A percentile compares a stretch with the other conserved stretches of the same genome.
These are phyloP conservation scores for Plecturocebus donacophilus DNA, from an alignment of 2,113 vertebrate species.

Conservation along the genomic window DNA sequence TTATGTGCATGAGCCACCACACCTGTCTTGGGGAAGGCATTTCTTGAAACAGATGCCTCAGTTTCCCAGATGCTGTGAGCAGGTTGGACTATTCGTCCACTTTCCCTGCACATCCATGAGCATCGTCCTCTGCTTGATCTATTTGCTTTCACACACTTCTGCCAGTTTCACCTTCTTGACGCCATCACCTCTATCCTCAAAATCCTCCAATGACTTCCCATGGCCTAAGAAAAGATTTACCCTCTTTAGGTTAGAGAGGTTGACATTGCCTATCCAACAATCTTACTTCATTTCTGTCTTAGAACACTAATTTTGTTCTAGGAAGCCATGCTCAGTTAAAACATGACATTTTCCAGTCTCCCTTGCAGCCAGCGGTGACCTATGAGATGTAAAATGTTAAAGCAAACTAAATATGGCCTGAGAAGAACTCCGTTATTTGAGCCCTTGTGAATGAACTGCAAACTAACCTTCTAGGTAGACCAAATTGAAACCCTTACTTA, in stretches of 20 bases:
- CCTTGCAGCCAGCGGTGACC: background rate
- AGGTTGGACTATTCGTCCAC: too few species aligned
- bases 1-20: background rate
- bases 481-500: too few species aligned
- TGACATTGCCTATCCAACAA: background rate
- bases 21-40: background rate
- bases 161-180: background rate
- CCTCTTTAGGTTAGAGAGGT: background rate
- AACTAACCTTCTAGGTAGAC: too few species aligned
- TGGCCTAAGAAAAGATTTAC: background rate
- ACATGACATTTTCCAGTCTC: background rate
- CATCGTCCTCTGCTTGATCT: accelerated
- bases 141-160: background rate
- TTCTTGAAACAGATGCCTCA: background rate
- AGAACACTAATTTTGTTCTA: background rate
- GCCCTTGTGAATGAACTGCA: too few species aligned
- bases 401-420: too few species aligned
- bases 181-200: background rate
- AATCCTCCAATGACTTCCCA: background rate
- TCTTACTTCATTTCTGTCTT: background rate
- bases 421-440: too few species aligned
- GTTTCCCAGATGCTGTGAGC: background rate
- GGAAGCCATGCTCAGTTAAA: background rate
- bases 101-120: background rate
- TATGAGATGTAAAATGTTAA: background rate